Conservation (phyloP, 2,113 vertebrate genomes). For the Cryptoleucopteryx plumbea region DNA sequence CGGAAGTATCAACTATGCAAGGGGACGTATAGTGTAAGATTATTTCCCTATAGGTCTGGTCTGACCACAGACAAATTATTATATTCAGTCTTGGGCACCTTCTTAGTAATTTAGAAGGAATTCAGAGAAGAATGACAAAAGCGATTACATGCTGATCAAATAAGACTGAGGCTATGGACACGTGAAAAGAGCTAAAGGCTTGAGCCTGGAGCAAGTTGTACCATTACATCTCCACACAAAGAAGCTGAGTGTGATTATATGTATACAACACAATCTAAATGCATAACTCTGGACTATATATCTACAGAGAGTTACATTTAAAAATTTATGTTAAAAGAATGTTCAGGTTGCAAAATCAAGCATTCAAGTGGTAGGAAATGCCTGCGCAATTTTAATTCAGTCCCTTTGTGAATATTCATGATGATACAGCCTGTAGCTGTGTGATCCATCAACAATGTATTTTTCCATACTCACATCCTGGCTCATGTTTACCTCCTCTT, state of each 20-base stretch:
- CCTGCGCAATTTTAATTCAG: constrained; percentile 1
- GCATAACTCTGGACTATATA: constrained; percentile 4
- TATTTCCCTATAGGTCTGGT: constrained; percentile 14
- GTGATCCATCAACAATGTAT: constrained; percentile 22
- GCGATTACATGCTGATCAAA: constrained; percentile 54
- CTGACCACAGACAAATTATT: constrained; percentile 46
- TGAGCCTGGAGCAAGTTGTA: constrained; percentile 23
- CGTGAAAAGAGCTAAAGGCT: constrained; percentile 26
- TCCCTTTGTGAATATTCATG: constrained; percentile 43
- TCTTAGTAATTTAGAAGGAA: constrained; percentile 57
- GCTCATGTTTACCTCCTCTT: constrained; percentile 15
- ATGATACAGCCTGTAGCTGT: constrained; percentile 33
- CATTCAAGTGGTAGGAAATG: constrained; percentile 49
- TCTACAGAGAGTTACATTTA: constrained; percentile 23
- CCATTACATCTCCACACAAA: constrained; percentile 29
- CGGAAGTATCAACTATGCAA: constrained; percentile 29
- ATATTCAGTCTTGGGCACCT: constrained; percentile 2
- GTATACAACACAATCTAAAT: constrained; percentile 28
- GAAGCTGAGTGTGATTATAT: constrained; percentile 38
- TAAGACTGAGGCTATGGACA: constrained; percentile 21
- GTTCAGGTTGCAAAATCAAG: constrained; percentile 59
- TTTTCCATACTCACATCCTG: constrained; percentile 16
- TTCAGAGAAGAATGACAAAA: constrained; percentile 41
- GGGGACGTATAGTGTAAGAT: not conserved
- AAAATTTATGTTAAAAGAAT: constrained; percentile 24